A percentile compares a stretch with the other conserved stretches of the same genome.
phyloP scores from a whole-genome alignment of 2,888 invertebrate species.

The Athalia rosae region DNA sequence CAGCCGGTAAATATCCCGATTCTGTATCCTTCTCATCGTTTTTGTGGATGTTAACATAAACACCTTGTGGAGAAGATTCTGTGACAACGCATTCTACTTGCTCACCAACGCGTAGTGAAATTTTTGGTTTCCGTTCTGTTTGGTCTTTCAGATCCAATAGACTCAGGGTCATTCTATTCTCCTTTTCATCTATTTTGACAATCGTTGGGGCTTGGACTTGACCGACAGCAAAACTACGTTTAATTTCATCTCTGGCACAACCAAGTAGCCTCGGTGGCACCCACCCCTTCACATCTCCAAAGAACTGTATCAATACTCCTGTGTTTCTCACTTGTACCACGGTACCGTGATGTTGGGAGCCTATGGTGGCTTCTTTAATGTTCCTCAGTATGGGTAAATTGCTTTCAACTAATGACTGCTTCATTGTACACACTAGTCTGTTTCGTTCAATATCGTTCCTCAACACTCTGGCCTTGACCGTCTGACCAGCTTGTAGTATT shows the following conservation, averaged over 20 bases:
- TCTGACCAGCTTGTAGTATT: constrained; percentile 76
- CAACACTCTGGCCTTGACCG: constrained; percentile 79
- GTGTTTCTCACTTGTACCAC: constrained; percentile 74
- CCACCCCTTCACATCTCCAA: constrained; percentile 76
- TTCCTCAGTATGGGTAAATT: constrained; percentile 75
- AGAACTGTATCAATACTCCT: constrained; percentile 78
- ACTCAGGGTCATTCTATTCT: constrained; percentile 53
- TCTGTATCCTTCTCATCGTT: constrained; percentile 44
- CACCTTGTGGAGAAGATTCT: constrained; percentile 62
- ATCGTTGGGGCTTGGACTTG: constrained; percentile 74
- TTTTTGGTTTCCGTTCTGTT: constrained; percentile 15
- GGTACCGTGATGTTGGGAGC: constrained; percentile 77
- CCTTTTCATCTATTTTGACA: constrained; percentile 51
- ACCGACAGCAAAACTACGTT: constrained; percentile 76
- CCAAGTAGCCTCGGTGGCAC: constrained; percentile 72
- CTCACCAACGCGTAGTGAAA: constrained; percentile 59
- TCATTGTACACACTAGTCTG: constrained; percentile 79
- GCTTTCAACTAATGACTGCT: constrained; percentile 78
- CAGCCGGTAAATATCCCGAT: constrained; percentile 65
- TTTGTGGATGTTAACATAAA: constrained; percentile 59
- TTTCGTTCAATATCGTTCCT: constrained; percentile 73
- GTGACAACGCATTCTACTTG: constrained; percentile 62
- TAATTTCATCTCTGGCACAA: constrained; percentile 65
- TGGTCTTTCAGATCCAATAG: constrained; percentile 44
- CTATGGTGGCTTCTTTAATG: constrained; percentile 75